These are phyloP conservation scores for Leptinotarsa undecemlineata DNA, from an alignment of 1,140 invertebrate genomes.

Conservation along the genomic window DNA sequence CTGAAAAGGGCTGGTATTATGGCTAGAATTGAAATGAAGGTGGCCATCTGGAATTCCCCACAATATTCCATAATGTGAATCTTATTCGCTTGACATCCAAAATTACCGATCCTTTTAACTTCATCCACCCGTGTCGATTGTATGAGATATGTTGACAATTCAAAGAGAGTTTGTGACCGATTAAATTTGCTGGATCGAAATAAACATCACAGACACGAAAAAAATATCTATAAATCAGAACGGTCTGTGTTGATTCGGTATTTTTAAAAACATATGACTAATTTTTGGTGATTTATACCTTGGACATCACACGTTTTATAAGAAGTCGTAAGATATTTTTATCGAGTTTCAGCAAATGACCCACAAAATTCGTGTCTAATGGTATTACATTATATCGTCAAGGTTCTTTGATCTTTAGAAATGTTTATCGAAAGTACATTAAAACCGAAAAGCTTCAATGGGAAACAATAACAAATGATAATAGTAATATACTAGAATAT, in stretches of 20 bases:
- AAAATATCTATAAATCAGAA: slow-evolving; percentile 3
- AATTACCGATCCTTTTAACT: too few relatives aligned
- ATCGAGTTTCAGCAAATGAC: background rate
- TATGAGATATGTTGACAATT: background rate
- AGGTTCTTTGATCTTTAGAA: background rate
- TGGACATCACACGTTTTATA: background rate
- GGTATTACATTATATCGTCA: slow-evolving; percentile 6
- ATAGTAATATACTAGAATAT: too few relatives aligned
- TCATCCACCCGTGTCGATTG: background rate
- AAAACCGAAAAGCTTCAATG: background rate
- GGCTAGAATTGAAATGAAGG: too few relatives aligned
- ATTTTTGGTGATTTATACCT: slow-evolving; percentile 8
- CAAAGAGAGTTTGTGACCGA: background rate
- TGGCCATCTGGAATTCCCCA: too few relatives aligned
- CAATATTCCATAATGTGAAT: too few relatives aligned
- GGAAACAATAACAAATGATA: background rate
- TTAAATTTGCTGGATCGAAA: background rate
- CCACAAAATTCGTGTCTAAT: background rate
- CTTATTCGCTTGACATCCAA: too few relatives aligned
- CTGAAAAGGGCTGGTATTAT: too few relatives aligned
- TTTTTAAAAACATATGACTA: slow-evolving; percentile 9
- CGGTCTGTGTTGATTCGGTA: background rate
- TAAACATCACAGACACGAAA: slow-evolving; percentile 5
- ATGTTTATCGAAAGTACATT: background rate
- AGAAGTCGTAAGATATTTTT: slow-evolving; percentile 6